phyloP scores from a whole-genome alignment of 2,888 invertebrate species.

The Caenorhabditis sp. region DNA sequence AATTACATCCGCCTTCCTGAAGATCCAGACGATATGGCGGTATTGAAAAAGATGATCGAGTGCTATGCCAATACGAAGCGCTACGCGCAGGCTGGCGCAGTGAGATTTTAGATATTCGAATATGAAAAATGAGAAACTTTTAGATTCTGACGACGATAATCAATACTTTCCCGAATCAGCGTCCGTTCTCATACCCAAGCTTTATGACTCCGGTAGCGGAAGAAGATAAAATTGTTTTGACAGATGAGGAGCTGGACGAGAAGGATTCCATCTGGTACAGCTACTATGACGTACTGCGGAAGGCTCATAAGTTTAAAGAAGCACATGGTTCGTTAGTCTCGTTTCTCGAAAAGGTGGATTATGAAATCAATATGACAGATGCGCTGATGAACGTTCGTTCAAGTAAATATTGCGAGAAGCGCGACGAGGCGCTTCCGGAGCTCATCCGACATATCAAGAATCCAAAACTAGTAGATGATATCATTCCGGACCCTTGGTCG shows the following conservation, averaged over 20 bases:
- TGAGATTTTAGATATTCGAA: not conserved
- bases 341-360: not conserved
- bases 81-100: constrained; percentile 32
- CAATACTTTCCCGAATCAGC: constrained; percentile 20
- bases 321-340: constrained; percentile 23
- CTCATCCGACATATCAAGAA: constrained; percentile 15
- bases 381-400: constrained; percentile 28
- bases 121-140: not conserved
- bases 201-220: not conserved
- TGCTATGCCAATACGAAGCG: constrained; percentile 39
- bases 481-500: constrained; percentile 15
- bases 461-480: too few relatives aligned
- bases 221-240: not conserved
- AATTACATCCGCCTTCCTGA: constrained; percentile 3
- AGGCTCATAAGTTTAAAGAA: constrained; percentile 26
- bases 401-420: not conserved
- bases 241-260: not conserved
- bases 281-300: constrained; percentile 22
- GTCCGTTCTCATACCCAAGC: constrained; percentile 17
- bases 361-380: too few relatives aligned
- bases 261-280: constrained; percentile 28
- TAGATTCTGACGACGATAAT: constrained; percentile 22
- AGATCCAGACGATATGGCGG: not conserved
- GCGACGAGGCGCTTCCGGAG: not conserved
- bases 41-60: constrained; percentile 7